These are phyloP conservation scores for Chaetorhynchus papuensis DNA, from an alignment of 2,113 vertebrate genomes.

Conservation along the genomic window DNA sequence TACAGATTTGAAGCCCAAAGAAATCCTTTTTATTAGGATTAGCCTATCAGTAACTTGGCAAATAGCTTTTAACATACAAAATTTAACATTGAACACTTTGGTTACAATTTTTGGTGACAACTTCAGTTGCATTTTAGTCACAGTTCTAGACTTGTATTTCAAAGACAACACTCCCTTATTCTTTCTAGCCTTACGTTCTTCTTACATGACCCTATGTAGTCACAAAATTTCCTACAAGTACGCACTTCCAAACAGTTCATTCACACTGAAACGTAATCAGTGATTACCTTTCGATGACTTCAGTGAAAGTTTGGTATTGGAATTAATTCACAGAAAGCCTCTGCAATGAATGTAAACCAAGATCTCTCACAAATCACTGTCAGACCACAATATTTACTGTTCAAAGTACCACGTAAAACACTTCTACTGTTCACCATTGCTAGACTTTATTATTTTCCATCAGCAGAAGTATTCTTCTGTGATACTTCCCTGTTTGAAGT, in stretches of 20 bases:
- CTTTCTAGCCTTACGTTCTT: neutral
- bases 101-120: neutral
- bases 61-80: neutral
- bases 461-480: neutral
- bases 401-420: neutral
- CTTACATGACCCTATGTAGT: neutral
- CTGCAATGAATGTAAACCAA: neutral
- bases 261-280: neutral
- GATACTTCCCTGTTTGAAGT: neutral
- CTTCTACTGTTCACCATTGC: neutral
- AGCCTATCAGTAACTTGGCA: neutral
- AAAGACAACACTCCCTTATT: neutral
- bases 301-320: neutral
- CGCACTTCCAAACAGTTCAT: neutral
- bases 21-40: neutral
- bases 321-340: neutral
- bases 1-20: neutral
- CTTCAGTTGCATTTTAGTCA: neutral
- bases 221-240: neutral
- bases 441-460: neutral
- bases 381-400: neutral
- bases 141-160: neutral
- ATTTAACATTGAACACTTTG: neutral
- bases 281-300: neutral
- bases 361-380: neutral